Conservation (phyloP, 2,888 invertebrate genomes). For the Hoplodrina ambigua region DNA sequence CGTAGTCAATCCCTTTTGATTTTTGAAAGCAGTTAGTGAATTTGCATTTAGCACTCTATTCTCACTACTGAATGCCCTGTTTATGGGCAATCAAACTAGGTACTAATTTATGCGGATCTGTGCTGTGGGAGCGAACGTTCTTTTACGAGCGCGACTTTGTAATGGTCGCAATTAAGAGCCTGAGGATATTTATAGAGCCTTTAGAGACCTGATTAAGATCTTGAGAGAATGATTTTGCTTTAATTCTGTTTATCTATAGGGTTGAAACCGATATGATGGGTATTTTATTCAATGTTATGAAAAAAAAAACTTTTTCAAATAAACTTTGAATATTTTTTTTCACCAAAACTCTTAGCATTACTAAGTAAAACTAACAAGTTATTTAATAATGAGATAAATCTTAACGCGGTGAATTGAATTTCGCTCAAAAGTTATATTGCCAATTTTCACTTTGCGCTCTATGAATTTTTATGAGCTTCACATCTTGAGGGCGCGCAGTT, state of each 20-base stretch:
- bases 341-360: constrained; percentile 22
- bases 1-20: neutral
- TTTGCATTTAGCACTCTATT: constrained; percentile 36
- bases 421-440: constrained; percentile 72
- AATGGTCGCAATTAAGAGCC: constrained; percentile 61
- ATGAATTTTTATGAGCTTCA: constrained; percentile 86
- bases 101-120: constrained; percentile 67
- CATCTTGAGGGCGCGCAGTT: constrained; percentile 82
- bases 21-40: neutral
- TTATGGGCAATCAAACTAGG: constrained; percentile 64
- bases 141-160: constrained; percentile 68
- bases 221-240: constrained; percentile 29
- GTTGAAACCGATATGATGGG: neutral
- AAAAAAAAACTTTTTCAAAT: neutral
- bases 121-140: constrained; percentile 59
- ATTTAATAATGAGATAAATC: constrained; percentile 62
- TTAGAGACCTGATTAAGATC: constrained; percentile 43
- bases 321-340: neutral
- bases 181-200: constrained; percentile 58
- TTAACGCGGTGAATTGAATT: constrained; percentile 69
- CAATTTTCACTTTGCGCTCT: constrained; percentile 79
- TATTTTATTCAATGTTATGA: constrained; percentile 1
- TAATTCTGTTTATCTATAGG: constrained; percentile 7
- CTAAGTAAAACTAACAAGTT: constrained; percentile 36
- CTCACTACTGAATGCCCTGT: constrained; percentile 9